phyloP scores from a whole-genome alignment of 2,888 invertebrate species.

The Stenolophus ochropezus region DNA sequence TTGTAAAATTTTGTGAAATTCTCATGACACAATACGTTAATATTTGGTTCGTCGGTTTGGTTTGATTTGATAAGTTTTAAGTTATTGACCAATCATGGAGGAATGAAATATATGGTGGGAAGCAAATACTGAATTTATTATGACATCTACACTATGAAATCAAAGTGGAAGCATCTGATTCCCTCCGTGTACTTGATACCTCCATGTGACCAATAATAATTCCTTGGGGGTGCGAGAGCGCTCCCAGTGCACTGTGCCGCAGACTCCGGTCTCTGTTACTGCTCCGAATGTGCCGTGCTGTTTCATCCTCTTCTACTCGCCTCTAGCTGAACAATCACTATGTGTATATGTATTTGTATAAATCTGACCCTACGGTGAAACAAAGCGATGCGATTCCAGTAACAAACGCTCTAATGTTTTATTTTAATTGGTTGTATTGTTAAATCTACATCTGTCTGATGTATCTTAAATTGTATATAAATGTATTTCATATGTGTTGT shows the following conservation, averaged over 20 bases:
- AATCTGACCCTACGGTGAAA: neutral
- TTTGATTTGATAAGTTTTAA: constrained; percentile 59
- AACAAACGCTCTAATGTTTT: constrained; percentile 10
- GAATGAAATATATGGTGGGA: too few species aligned
- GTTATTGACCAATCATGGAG: too few species aligned
- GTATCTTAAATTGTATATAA: constrained; percentile 52
- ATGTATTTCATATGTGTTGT: constrained; percentile 48
- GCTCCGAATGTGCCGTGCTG: constrained; percentile 13
- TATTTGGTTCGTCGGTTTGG: constrained; percentile 59
- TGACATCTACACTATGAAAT: too few species aligned
- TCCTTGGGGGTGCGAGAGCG: constrained; percentile 40
- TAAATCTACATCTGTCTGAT: neutral
- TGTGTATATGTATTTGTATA: constrained; percentile 34
- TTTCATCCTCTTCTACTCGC: constrained; percentile 7
- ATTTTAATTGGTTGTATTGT: constrained; percentile 30
- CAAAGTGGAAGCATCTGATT: too few species aligned
- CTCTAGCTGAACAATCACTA: constrained; percentile 2
- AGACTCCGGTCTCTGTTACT: constrained; percentile 35
- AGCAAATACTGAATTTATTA: too few species aligned
- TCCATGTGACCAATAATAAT: constrained; percentile 59
- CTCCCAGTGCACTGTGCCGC: constrained; percentile 57
- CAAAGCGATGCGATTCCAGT: constrained; percentile 2
- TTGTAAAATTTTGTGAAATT: constrained; percentile 50
- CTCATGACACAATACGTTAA: constrained; percentile 48
- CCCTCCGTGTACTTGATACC: too few species aligned